Percentiles rank a stretch among this genome's conserved stretches.
Evolutionary conservation across 2,888 invertebrate species (phyloP).

Genomic region (Lasius fuliginosus): DNA sequence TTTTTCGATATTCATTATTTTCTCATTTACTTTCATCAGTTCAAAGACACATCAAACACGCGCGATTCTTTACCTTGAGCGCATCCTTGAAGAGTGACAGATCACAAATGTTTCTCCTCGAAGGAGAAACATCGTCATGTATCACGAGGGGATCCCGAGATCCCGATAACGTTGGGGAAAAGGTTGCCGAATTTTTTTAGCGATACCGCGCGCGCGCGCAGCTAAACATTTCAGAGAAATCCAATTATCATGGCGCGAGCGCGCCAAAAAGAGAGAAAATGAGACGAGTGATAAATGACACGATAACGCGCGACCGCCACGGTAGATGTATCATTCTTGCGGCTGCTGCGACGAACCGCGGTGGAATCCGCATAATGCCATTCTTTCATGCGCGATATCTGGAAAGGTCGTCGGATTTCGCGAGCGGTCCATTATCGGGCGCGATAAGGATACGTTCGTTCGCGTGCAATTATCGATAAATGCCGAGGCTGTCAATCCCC

Average conservation of each 20-base stretch:
- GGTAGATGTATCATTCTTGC: conserved; percentile 49
- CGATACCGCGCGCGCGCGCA: neutral
- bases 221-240: conserved; percentile 60
- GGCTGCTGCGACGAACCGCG: conserved; percentile 35
- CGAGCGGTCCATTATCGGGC: conserved; percentile 60
- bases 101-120: conserved; percentile 48
- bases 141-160: conserved; percentile 12
- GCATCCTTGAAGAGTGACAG: conserved; percentile 38
- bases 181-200: conserved; percentile 44
- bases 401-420: conserved; percentile 66
- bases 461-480: conserved; percentile 65
- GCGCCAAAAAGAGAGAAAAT: conserved; percentile 38
- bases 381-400: conserved; percentile 72
- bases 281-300: conserved; percentile 51
- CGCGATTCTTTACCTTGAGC: neutral
- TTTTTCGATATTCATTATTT: neutral
- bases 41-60: neutral
- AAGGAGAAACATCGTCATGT: conserved; percentile 24
- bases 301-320: conserved; percentile 50
- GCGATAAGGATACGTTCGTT: conserved; percentile 26
- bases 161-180: conserved; percentile 41
- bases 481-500: conserved; percentile 33
- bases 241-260: conserved; percentile 53
- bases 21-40: neutral
- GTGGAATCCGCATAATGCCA: conserved; percentile 67